Evolutionary conservation across 2,888 invertebrate genomes (phyloP).

Genomic region (Caenorhabditis becei): DNA sequence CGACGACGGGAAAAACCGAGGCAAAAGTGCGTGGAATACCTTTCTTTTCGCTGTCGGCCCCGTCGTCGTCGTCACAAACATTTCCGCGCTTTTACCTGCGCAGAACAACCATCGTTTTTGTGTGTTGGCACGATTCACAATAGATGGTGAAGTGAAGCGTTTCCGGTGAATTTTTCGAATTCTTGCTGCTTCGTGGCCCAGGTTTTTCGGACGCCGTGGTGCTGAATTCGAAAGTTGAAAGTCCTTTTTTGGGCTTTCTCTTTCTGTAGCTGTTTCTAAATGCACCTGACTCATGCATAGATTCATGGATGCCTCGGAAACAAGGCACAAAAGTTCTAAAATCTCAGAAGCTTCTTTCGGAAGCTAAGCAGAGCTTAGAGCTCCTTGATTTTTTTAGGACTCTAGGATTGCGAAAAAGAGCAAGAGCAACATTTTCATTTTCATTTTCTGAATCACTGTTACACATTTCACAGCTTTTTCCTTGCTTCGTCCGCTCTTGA

Average conservation of each 20-base stretch:
- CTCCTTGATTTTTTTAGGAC: background rate
- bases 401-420: background rate
- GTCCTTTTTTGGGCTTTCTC: background rate
- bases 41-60: constrained; percentile 16
- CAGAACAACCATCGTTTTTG: constrained; percentile 42
- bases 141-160: constrained; percentile 42
- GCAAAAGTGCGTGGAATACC: constrained; percentile 56
- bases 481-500: background rate
- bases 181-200: constrained; percentile 1
- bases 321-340: background rate
- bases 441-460: constrained; percentile 9
- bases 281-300: constrained; percentile 27
- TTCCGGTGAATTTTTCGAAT: constrained; percentile 49
- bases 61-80: constrained; percentile 27
- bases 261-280: background rate
- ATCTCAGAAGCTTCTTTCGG: too few species aligned
- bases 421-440: constrained; percentile 20
- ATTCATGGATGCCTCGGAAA: constrained; percentile 6
- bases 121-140: constrained; percentile 47
- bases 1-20: constrained; percentile 8
- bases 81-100: constrained; percentile 20
- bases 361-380: too few species aligned
- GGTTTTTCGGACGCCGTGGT: constrained; percentile 52
- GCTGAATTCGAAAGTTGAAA: constrained; percentile 38
- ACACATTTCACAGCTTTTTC: constrained; percentile 11